Percentiles rank a stretch among this genome's conserved stretches.
These are phyloP conservation scores for Pelagia noctiluca DNA, from an alignment of 30 jellyfish, hydroid and myxozoan species.

Conservation along the genomic window DNA sequence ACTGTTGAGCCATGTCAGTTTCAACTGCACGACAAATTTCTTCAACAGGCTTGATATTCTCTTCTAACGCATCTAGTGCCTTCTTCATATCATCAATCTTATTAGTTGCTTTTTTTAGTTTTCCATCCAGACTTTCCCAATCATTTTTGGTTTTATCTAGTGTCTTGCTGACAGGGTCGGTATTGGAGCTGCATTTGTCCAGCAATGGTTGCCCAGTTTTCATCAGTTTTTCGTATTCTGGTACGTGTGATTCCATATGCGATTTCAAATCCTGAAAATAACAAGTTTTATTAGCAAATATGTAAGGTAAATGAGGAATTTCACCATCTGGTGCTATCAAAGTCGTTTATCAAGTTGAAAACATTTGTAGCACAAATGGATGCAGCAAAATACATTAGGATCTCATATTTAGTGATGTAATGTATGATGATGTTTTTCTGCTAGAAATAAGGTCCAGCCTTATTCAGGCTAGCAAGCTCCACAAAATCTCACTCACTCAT, in stretches of 20 bases:
- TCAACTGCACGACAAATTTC: slow-evolving; percentile 74
- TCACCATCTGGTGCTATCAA: too few relatives aligned
- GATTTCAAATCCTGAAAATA: slow-evolving; percentile 44
- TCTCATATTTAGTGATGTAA: too few relatives aligned
- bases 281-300: background rate
- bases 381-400: too few relatives aligned
- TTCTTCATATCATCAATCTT: slow-evolving; percentile 76
- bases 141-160: slow-evolving; percentile 56
- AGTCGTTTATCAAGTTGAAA: too few relatives aligned
- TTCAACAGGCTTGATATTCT: slow-evolving; percentile 60
- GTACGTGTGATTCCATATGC: slow-evolving; percentile 61
- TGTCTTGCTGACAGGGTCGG: slow-evolving; percentile 82
- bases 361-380: too few relatives aligned
- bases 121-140: slow-evolving; percentile 67
- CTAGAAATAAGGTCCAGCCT: too few relatives aligned
- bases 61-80: slow-evolving; percentile 45
- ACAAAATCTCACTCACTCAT: too few relatives aligned
- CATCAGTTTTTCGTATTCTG: slow-evolving; percentile 59
- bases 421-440: too few relatives aligned
- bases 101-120: slow-evolving; percentile 41
- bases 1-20: slow-evolving; percentile 47
- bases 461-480: too few relatives aligned
- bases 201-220: slow-evolving; percentile 58
- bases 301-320: too few relatives aligned
- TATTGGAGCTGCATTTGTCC: slow-evolving; percentile 75